Percentiles rank a stretch among this genome's conserved stretches.
Evolutionary conservation across 2,888 invertebrate species (phyloP).

Genomic region (Molanna angustata): DNA sequence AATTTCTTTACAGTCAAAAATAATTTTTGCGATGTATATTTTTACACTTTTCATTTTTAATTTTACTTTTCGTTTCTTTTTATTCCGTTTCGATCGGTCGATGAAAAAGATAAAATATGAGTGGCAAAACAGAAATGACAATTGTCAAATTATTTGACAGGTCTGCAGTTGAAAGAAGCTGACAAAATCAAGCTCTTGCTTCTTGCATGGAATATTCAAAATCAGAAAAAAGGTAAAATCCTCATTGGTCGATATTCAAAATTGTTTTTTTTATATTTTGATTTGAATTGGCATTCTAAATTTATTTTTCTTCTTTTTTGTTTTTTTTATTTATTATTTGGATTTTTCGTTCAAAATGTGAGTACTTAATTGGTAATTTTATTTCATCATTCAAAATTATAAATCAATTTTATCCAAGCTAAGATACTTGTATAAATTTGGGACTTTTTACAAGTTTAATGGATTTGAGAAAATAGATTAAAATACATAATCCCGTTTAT

Average conservation of each 20-base stretch:
- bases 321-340: no score
- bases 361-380: no score
- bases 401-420: no score
- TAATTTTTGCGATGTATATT: conserved; percentile 12
- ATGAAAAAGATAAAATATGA: conserved; percentile 1
- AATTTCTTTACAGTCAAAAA: no score
- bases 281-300: background rate
- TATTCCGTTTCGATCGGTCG: background rate
- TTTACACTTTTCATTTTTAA: conserved; percentile 19
- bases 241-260: background rate
- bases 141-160: conserved; percentile 21
- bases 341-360: no score
- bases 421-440: no score
- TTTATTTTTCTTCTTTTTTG: no score
- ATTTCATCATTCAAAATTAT: no score
- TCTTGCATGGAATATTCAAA: conserved; percentile 85
- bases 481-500: no score
- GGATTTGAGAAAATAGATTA: no score
- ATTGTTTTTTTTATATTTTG: background rate
- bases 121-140: conserved; percentile 4
- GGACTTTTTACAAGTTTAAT: no score
- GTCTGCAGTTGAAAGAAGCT: conserved; percentile 61
- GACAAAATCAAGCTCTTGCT: conserved; percentile 87
- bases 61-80: background rate
- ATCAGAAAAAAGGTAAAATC: conserved; percentile 65